phyloP scores from a whole-genome alignment of 2,888 invertebrate genomes.

The Melanotus villosus region DNA sequence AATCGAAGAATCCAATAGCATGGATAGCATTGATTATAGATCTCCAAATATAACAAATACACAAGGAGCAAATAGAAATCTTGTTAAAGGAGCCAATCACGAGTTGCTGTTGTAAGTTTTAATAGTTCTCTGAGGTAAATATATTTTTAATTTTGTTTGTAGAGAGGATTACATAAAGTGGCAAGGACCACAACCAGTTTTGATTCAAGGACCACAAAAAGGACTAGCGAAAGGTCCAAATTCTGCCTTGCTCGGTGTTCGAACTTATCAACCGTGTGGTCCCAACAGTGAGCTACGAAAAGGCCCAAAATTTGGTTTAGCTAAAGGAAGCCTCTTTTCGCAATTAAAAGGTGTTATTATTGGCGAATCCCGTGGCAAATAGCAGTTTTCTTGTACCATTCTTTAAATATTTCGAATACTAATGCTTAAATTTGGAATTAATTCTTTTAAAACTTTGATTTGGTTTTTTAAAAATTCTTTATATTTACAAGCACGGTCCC shows the following conservation, averaged over 20 bases:
- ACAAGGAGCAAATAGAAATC: slow-evolving; percentile 78
- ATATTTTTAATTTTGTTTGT: slow-evolving; percentile 47
- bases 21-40: slow-evolving; percentile 70
- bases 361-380: slow-evolving; percentile 71
- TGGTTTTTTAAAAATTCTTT: too few relatives aligned
- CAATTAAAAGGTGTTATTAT: slow-evolving; percentile 72
- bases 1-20: slow-evolving; percentile 63
- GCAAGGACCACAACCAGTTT: slow-evolving; percentile 83
- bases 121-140: neutral
- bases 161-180: slow-evolving; percentile 88
- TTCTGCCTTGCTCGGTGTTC: slow-evolving; percentile 56
- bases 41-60: slow-evolving; percentile 73
- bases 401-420: slow-evolving; percentile 56
- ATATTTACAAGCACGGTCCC: too few relatives aligned
- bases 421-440: too few relatives aligned
- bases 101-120: slow-evolving; percentile 81
- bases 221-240: slow-evolving; percentile 73
- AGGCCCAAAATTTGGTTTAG: slow-evolving; percentile 80
- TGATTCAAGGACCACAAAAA: slow-evolving; percentile 70
- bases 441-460: too few relatives aligned
- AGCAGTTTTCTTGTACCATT: slow-evolving; percentile 59
- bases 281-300: slow-evolving; percentile 78
- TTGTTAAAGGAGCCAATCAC: slow-evolving; percentile 86
- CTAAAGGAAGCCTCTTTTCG: slow-evolving; percentile 85
- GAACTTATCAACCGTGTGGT: slow-evolving; percentile 74